These are phyloP conservation scores for Turnix velox DNA, from an alignment of 2,113 vertebrate genomes.

Conservation along the genomic window DNA sequence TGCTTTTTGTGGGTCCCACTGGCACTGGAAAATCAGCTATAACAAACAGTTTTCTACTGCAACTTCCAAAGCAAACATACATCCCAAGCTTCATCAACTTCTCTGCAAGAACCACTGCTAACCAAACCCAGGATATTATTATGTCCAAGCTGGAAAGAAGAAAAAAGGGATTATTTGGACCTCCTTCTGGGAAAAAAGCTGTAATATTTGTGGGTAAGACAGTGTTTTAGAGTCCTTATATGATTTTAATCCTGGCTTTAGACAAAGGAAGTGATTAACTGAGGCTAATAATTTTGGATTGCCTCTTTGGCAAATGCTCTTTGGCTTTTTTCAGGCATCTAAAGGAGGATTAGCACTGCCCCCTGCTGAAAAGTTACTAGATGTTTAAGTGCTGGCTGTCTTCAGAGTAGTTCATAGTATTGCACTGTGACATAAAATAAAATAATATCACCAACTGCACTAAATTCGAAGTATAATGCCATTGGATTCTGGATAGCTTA, in stretches of 20 bases:
- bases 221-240: background rate
- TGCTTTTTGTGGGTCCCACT: slow-evolving; percentile 90
- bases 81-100: slow-evolving; percentile 87
- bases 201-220: slow-evolving; percentile 89
- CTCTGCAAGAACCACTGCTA: slow-evolving; percentile 90
- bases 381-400: background rate
- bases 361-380: background rate
- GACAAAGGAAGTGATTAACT: background rate
- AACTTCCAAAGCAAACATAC: slow-evolving; percentile 81
- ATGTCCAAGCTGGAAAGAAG: slow-evolving; percentile 90
- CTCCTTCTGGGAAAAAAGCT: slow-evolving; percentile 83
- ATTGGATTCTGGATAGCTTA: background rate
- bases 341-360: background rate
- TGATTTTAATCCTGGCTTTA: background rate
- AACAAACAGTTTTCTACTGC: slow-evolving; percentile 85
- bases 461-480: background rate
- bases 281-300: background rate
- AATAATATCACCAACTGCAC: background rate
- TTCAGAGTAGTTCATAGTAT: background rate
- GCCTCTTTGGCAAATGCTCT: no score
- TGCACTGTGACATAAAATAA: background rate
- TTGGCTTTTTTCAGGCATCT: background rate
- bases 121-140: slow-evolving; percentile 90
- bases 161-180: slow-evolving; percentile 86
- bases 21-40: slow-evolving; percentile 92